These are phyloP conservation scores for Portunus trituberculatus DNA, from an alignment of 1,140 invertebrate species.

Conservation along the genomic window DNA sequence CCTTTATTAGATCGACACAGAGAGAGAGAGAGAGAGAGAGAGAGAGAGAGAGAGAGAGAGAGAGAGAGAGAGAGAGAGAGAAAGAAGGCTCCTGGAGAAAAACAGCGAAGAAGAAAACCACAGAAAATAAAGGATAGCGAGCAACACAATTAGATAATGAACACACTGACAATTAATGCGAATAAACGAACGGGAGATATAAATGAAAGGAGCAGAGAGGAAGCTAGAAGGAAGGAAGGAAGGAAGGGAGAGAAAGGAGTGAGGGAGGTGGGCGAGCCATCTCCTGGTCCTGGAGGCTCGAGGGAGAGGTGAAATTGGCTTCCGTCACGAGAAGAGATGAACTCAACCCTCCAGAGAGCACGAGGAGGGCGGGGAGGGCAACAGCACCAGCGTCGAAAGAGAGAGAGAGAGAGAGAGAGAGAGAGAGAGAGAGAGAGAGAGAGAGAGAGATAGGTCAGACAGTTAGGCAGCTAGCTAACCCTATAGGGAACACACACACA, in stretches of 20 bases:
- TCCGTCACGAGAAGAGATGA: conserved; percentile 20
- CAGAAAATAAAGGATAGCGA: too few relatives aligned
- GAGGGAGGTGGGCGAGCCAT: background rate
- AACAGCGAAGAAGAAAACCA: too few relatives aligned
- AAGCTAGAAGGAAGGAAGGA: background rate
- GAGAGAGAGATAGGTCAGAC: background rate
- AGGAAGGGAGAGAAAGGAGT: background rate
- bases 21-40: too few relatives aligned
- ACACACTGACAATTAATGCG: too few relatives aligned
- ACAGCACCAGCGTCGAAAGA: background rate
- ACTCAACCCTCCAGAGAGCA: conserved; percentile 3
- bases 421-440: background rate
- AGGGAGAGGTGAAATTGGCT: conserved; percentile 17
- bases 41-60: too few relatives aligned
- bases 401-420: conserved; percentile 18
- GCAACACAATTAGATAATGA: too few relatives aligned
- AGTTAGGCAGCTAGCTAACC: background rate
- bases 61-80: too few relatives aligned
- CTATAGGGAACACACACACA: background rate
- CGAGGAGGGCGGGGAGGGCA: background rate
- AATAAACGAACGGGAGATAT: too few relatives aligned
- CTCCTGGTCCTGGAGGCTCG: background rate
- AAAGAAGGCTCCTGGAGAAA: too few relatives aligned
- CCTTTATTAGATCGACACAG: too few relatives aligned
- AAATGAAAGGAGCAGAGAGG: too few relatives aligned